Evolutionary conservation across 2,888 invertebrate species (phyloP), one percentile per base, ranked within the genome.

Genomic region (Perizoma affinitatum): DNA sequence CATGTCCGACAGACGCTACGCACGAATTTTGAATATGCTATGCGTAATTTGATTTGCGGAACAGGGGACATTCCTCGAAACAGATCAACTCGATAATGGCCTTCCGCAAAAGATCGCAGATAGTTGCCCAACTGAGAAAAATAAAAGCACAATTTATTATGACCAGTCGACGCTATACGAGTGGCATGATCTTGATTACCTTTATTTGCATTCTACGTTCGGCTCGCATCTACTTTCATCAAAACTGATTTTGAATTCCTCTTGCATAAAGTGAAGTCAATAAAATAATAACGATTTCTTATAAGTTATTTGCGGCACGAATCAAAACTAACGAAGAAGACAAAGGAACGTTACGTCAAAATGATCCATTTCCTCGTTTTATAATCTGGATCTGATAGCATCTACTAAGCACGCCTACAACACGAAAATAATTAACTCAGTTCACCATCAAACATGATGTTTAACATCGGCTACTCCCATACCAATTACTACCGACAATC

Each of bases 401-500:
- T 90, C 90, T 82, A 71, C 79, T 74, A 76, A 78, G 80, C 79
- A 84, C 87, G 88, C 87, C 88, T 87, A 87, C 88, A 84, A 89
- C 87, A 88, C 79, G 86, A 88, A 91, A 90, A 91, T 91, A 91
- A 91, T 91, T 91, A 90, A 87, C 88, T 84, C 82, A 74, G 79
- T 80, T 79, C 85, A 81, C 82, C 88, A 83, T 84, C 85, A 83
- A 89, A 90, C 89, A 89, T 82, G 82, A 84, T 90, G 91, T 91
- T 84, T 83, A 84, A 90, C 90, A 90, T 83, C 86, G 79, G 85
- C 89, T 90, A 89, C 90, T 90, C 89, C 87, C 87, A 86, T 85
- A 89, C 86, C 89, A 87, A 89, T 91, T 90, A 89, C 90, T 88
- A 88, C 89, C 83, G 87, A 84, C 86, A 84, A 83, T 87, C 87